Base-by-base conservation (phyloP, 2,888 invertebrate genomes). In the Pseudoips prasinana region DNA sequence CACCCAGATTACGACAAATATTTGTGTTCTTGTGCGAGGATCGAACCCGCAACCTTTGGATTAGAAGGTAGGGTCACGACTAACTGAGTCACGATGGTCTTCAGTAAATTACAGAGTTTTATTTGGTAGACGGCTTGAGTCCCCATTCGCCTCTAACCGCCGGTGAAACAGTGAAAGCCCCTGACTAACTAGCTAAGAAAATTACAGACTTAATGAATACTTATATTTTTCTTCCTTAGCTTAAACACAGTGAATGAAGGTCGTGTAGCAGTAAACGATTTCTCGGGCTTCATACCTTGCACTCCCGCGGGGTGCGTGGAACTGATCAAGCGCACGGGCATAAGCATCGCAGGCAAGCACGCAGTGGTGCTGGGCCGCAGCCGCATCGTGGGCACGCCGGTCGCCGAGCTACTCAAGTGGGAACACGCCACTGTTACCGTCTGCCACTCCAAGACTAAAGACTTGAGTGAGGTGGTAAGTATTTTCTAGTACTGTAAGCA, bases 331-430 rank as follows among this genome's bases (percentile, higher is more conserved):
- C 91, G 93, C 44, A 92, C 93, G 26, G 96, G 96, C 1, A 90
- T 94, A 0, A 58, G 91, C 49, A 94, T 98, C 30, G 91, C 92
- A 22, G 98, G 98, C 2, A 93, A 95, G 38, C 91, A 91, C 45
- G 98, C 96, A 1, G 98, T 99, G 1, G 98, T 99, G 8, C 76
- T 99, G 22, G 99, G 99, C 0, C 91, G 99, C 54, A 98, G 98
- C 75, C 98, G 98, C 84, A 99, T 99, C 68, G 98, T 99, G 1
- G 99, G 99, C 24, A 96, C 98, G 0, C 99, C 99, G 0, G 95
- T 95, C 45, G 92, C 98, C 0, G 97, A 98, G 77, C 90, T 99
- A 17, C 91, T 99, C 20, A 96, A 97, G 76, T 99, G 98, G 98
- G 93, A 97, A 56, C 91, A 99, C 77, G 98, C 98, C 1, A 99